Base-by-base conservation (phyloP, 2,888 invertebrate genomes). In the Pterostichus niger region DNA sequence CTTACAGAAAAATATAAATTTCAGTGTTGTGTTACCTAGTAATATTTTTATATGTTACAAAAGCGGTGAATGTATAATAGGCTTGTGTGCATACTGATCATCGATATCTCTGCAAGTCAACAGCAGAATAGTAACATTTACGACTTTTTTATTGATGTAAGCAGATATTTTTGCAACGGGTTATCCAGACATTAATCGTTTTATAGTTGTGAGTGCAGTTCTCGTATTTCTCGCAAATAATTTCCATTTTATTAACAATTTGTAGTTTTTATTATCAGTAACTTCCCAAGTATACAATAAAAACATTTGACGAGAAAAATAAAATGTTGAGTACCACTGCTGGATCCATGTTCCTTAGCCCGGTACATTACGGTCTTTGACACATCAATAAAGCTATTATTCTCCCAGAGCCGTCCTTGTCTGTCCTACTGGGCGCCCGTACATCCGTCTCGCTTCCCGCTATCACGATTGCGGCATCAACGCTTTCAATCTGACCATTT, bases 401-500 rank as follows among this genome's bases (percentile, higher is more conserved):
- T 87, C 85, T 86, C 85, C 71, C 80, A 64, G 59, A 59, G 49
- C 52, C 49, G 78, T 84, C 86, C 84, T 71, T 86, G 85, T 86
- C 85, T 49, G 84, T 85, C 85, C 77, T 73, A 71, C 83, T 81
- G 76, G 82, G 79, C 35, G 64, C 56, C 79, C 68, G 64, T 84
- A 82, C 82, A 84, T 85, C 85, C 84, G 84, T 86, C 86, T 87
- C 86, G 85, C 85, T 84, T 86, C 86, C 86, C 86, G 86, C 85
- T 84, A 86, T 86, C 86, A 86, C 87, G 87, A 87, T 84, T 84
- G 84, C 79, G 84, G 85, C 85, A 86, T 86, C 86, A 85, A 86
- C 86, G 85, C 85, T 84, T 86, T 86, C 86, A 85, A 88, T 87
- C 88, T 87, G 86, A 86, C 87, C 87, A 87, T 88, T 88, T 87